phyloP scores from a whole-genome alignment of 2,888 invertebrate species.

The Tridacna gigas region DNA sequence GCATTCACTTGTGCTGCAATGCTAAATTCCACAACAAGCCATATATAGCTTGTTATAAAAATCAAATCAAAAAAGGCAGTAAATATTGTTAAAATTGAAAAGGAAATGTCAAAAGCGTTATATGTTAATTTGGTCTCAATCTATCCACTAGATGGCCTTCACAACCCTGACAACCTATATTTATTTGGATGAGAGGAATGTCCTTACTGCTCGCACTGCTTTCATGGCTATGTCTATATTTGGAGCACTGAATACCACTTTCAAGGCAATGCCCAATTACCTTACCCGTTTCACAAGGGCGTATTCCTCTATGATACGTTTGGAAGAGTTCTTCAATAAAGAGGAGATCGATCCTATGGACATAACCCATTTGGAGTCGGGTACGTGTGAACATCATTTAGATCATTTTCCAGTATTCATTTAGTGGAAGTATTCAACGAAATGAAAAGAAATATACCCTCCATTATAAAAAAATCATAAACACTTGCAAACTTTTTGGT shows the following conservation, averaged over 20 bases:
- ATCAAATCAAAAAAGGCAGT: too few relatives aligned
- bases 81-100: too few relatives aligned
- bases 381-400: neutral
- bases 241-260: slow-evolving; percentile 89
- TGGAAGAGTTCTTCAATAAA: slow-evolving; percentile 64
- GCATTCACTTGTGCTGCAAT: too few relatives aligned
- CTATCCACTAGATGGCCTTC: slow-evolving; percentile 75
- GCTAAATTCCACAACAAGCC: too few relatives aligned
- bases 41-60: too few relatives aligned
- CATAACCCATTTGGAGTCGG: slow-evolving; percentile 50
- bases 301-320: slow-evolving; percentile 61
- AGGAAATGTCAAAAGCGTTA: too few relatives aligned
- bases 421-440: neutral
- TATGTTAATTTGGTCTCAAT: neutral
- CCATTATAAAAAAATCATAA: too few relatives aligned
- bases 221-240: slow-evolving; percentile 84
- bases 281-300: slow-evolving; percentile 86
- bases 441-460: neutral
- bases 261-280: slow-evolving; percentile 98
- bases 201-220: slow-evolving; percentile 88
- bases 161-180: slow-evolving; percentile 81
- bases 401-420: neutral
- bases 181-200: slow-evolving; percentile 74
- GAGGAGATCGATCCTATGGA: slow-evolving; percentile 63
- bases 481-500: too few relatives aligned